Evolutionary conservation across 2,888 invertebrate genomes (phyloP).

Genomic region (Mycalesis mineus): DNA sequence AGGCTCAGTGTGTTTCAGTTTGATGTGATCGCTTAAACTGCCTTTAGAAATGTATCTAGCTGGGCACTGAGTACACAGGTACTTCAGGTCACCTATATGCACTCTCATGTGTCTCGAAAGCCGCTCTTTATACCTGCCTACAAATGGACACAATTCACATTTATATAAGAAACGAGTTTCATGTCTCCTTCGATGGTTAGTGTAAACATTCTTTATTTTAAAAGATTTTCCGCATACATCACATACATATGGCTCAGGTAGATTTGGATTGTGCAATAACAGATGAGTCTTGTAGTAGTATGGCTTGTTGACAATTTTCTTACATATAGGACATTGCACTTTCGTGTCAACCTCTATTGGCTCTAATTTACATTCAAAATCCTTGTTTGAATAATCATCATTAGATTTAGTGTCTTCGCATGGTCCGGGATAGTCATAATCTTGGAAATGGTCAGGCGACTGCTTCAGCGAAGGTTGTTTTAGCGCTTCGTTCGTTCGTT

Average conservation of each 20-base stretch:
- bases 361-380: background rate
- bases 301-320: slow-evolving; percentile 35
- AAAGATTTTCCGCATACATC: slow-evolving; percentile 46
- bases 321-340: slow-evolving; percentile 20
- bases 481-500: slow-evolving; percentile 44
- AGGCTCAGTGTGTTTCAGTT: background rate
- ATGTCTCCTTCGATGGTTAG: slow-evolving; percentile 43
- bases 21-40: slow-evolving; percentile 37
- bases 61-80: slow-evolving; percentile 48
- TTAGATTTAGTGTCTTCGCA: background rate
- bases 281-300: slow-evolving; percentile 34
- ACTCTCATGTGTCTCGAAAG: slow-evolving; percentile 42
- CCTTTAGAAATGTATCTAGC: slow-evolving; percentile 46
- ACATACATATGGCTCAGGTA: slow-evolving; percentile 39
- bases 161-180: slow-evolving; percentile 38
- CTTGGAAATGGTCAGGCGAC: background rate
- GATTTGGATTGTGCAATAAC: slow-evolving; percentile 43
- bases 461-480: slow-evolving; percentile 32
- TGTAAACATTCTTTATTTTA: slow-evolving; percentile 41
- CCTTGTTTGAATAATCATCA: background rate
- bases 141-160: background rate
- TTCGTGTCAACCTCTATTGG: background rate
- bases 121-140: slow-evolving; percentile 29
- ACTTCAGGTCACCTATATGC: slow-evolving; percentile 45
- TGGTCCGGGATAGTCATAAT: background rate